Evolutionary conservation across 2,113 vertebrate species (phyloP).

Genomic region (Pluvianellus socialis): DNA sequence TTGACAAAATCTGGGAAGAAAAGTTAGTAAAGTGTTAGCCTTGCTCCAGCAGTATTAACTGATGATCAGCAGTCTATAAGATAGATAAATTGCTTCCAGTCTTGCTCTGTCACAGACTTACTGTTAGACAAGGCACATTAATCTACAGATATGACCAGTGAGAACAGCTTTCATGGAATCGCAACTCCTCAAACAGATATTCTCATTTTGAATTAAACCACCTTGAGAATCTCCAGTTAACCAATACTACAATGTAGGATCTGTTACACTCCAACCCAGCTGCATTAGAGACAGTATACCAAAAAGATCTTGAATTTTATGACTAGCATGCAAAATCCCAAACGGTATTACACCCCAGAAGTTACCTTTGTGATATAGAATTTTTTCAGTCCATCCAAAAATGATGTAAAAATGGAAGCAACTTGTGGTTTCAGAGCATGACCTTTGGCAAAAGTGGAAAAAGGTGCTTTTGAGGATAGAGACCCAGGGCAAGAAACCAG

Average conservation of each 20-base stretch:
- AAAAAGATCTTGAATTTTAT: background rate
- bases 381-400: conserved; percentile 97
- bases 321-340: background rate
- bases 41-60: background rate
- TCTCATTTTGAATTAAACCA: background rate
- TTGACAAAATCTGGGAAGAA: background rate
- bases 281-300: background rate
- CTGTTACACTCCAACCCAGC: background rate
- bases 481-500: too few relatives aligned
- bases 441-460: conserved; percentile 75
- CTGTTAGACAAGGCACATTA: background rate
- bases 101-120: background rate
- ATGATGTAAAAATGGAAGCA: conserved; percentile 97
- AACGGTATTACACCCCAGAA: background rate
- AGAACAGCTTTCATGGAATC: background rate
- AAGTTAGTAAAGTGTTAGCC: background rate
- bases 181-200: background rate
- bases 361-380: conserved; percentile 99
- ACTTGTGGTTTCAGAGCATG: conserved; percentile 99
- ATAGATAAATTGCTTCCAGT: background rate
- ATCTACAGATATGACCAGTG: background rate
- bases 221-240: background rate
- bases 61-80: background rate
- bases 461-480: too few relatives aligned
- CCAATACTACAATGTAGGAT: background rate